These are phyloP conservation scores for Chitala chitala DNA, from an alignment of 2,113 vertebrate species.

Conservation along the genomic window DNA sequence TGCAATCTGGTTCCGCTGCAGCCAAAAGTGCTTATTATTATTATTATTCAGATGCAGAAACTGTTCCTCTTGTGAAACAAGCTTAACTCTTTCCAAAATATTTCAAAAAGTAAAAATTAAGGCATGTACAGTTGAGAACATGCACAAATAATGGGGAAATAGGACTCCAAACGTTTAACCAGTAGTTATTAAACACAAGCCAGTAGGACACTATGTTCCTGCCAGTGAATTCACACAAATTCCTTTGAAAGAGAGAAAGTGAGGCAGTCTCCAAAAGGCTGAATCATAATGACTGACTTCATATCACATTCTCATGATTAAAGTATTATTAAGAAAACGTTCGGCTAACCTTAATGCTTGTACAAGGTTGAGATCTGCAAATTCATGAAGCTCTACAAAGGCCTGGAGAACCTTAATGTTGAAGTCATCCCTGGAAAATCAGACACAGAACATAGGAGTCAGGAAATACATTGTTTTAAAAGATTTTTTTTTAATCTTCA, in stretches of 20 bases:
- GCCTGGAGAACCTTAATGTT: slow-evolving; percentile 97
- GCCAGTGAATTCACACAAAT: background rate
- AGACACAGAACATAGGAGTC: slow-evolving; percentile 22
- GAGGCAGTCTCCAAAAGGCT: background rate
- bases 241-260: background rate
- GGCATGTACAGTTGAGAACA: background rate
- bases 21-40: no score
- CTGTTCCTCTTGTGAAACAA: background rate
- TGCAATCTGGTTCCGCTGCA: no score
- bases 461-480: background rate
- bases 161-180: slow-evolving; percentile 7
- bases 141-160: background rate
- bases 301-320: background rate
- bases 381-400: slow-evolving; percentile 97
- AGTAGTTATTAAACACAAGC: slow-evolving; percentile 1
- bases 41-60: no score
- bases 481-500: background rate
- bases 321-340: background rate
- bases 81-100: background rate
- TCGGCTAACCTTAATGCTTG: slow-evolving; percentile 88
- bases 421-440: slow-evolving; percentile 81
- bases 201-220: background rate
- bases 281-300: background rate
- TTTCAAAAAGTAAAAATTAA: background rate
- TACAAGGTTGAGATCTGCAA: slow-evolving; percentile 96